Evolutionary conservation across 1,140 invertebrate species (phyloP).

Genomic region (Catajapyx aquilonaris): DNA sequence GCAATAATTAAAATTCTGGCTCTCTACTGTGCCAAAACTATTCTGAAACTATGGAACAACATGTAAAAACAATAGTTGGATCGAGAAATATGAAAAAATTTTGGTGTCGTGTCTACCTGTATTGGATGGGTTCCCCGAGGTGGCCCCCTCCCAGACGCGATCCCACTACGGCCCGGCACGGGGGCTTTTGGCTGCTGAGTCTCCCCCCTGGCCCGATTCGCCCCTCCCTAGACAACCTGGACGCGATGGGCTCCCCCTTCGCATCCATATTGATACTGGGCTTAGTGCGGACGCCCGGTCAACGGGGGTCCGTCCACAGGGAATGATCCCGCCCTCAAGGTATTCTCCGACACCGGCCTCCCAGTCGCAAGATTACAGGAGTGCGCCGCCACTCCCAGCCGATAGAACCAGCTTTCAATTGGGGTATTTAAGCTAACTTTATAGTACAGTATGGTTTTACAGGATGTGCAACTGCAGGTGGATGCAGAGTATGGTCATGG

Average conservation of each 20-base stretch:
- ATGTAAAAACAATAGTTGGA: too few relatives aligned
- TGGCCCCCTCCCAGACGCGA: slow-evolving; percentile 74
- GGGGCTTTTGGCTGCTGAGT: slow-evolving; percentile 91
- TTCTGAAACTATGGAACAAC: too few relatives aligned
- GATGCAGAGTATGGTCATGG: too few relatives aligned
- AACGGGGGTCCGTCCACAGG: slow-evolving; percentile 9
- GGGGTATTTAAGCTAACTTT: too few relatives aligned
- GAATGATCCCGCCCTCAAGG: slow-evolving; percentile 4
- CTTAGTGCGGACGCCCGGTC: slow-evolving; percentile 29
- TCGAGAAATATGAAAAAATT: not conserved
- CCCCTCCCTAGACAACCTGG: slow-evolving; percentile 82
- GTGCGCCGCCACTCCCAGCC: slow-evolving; percentile 1
- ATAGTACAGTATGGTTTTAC: too few relatives aligned
- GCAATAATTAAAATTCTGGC: too few relatives aligned
- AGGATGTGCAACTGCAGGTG: too few relatives aligned
- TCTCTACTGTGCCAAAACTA: too few relatives aligned
- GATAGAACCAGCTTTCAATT: too few relatives aligned
- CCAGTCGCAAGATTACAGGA: slow-evolving; percentile 2
- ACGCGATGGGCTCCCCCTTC: slow-evolving; percentile 49
- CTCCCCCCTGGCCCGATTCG: slow-evolving; percentile 90
- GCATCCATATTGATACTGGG: slow-evolving; percentile 78
- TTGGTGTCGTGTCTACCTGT: slow-evolving; percentile 2
- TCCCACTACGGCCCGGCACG: slow-evolving; percentile 93
- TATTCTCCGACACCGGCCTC: slow-evolving; percentile 3
- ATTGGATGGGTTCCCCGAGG: not conserved